A percentile compares a stretch with the other conserved stretches of the same genome.
Conservation (phyloP, 37 sponge, comb jelly and placozoan genomes). For the Aplysina aerophoba region DNA sequence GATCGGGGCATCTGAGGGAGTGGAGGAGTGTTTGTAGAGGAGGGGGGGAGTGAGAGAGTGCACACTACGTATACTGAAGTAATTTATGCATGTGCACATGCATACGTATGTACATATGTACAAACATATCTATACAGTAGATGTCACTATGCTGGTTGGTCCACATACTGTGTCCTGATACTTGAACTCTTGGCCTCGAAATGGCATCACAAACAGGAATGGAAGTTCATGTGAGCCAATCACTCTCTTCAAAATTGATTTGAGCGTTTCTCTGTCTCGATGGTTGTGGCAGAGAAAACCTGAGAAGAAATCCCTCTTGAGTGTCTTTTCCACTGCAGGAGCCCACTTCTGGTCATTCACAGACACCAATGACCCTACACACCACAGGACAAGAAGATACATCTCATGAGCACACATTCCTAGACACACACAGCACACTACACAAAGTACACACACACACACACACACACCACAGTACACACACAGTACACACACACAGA, state of each 20-base stretch:
- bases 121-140: neutral
- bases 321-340: slow-evolving; percentile 60
- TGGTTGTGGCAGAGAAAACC: slow-evolving; percentile 71
- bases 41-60: neutral
- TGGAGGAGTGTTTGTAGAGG: neutral
- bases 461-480: neutral
- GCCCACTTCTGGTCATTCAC: slow-evolving; percentile 82
- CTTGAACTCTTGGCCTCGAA: neutral
- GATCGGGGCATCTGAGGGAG: slow-evolving; percentile 42
- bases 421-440: neutral
- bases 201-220: neutral
- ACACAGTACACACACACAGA: slow-evolving; percentile 3
- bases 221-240: neutral
- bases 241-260: slow-evolving; percentile 12
- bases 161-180: slow-evolving; percentile 5
- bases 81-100: neutral
- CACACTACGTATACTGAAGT: neutral
- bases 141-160: too few relatives aligned
- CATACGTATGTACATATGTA: neutral
- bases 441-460: neutral
- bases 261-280: slow-evolving; percentile 42
- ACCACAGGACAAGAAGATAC: too few relatives aligned
- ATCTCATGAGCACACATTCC: neutral
- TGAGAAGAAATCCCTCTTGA: slow-evolving; percentile 36
- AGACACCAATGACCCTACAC: slow-evolving; percentile 31